These are phyloP conservation scores for Podarcis muralis DNA, from an alignment of 2,113 vertebrate species.

Conservation along the genomic window DNA sequence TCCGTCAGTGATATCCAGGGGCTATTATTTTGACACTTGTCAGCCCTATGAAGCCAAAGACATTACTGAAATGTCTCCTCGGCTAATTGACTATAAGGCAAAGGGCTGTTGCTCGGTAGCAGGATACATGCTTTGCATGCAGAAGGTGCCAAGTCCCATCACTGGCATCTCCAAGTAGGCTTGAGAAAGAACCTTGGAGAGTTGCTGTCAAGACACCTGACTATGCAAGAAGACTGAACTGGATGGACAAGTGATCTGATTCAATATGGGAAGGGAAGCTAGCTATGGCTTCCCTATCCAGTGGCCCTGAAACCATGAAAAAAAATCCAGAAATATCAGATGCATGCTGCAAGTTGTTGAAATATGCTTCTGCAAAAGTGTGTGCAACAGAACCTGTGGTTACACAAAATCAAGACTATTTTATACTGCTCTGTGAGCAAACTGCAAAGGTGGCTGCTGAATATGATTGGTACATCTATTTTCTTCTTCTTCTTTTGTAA, in stretches of 20 bases:
- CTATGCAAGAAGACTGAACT: background rate
- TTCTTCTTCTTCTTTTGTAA: background rate
- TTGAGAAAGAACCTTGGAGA: background rate
- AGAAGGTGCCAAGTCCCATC: background rate
- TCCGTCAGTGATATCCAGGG: background rate
- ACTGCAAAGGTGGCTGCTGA: background rate
- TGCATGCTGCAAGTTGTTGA: background rate
- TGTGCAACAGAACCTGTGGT: background rate
- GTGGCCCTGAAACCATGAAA: background rate
- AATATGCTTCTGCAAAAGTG: background rate
- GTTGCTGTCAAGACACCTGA: background rate
- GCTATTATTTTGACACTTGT: background rate
- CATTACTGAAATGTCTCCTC: background rate
- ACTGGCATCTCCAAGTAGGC: background rate
- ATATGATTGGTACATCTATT: background rate
- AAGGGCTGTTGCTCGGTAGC: background rate
- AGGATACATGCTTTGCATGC: background rate
- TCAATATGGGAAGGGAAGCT: no score
- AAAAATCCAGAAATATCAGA: background rate
- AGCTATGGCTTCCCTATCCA: background rate
- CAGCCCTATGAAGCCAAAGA: background rate
- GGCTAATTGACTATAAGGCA: background rate
- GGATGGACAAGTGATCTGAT: background rate
- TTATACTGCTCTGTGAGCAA: background rate
- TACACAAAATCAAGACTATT: background rate